Conservation (phyloP, 2,113 vertebrate genomes). For the Amblyornis subalaris region DNA sequence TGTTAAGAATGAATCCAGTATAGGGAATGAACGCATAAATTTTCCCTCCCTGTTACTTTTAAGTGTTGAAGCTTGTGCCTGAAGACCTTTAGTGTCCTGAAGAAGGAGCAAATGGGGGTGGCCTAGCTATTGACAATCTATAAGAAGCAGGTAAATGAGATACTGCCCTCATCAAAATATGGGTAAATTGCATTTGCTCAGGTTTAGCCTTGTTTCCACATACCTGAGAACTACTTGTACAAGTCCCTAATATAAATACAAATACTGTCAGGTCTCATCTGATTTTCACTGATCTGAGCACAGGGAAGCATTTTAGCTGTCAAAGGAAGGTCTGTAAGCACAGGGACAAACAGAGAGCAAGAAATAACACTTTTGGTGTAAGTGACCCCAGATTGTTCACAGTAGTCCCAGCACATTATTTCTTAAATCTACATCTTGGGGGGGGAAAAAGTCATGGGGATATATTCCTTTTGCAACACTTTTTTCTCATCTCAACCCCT, state of each 20-base stretch:
- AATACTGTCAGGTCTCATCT: background rate
- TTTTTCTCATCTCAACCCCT: background rate
- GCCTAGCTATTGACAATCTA: background rate
- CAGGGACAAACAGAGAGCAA: background rate
- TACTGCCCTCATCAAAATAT: background rate
- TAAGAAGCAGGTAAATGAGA: background rate
- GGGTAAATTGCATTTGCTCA: background rate
- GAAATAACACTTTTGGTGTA: background rate
- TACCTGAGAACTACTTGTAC: background rate
- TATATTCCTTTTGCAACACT: background rate
- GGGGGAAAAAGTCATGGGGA: rapidly evolving
- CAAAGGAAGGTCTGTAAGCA: background rate
- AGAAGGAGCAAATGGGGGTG: background rate
- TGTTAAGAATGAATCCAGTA: background rate
- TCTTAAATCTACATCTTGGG: rapidly evolving
- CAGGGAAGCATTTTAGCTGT: background rate
- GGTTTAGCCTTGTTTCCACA: background rate
- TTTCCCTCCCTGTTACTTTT: background rate
- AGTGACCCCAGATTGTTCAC: background rate
- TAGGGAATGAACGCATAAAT: background rate
- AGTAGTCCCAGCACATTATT: background rate
- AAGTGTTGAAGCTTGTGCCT: background rate
- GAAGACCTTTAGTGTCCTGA: background rate
- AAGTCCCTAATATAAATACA: background rate
- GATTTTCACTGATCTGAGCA: background rate